Percentiles rank a stretch among this genome's conserved stretches.
Conservation (phyloP, 2,797 vertebrate genomes). For the Smutsia temminckii region DNA sequence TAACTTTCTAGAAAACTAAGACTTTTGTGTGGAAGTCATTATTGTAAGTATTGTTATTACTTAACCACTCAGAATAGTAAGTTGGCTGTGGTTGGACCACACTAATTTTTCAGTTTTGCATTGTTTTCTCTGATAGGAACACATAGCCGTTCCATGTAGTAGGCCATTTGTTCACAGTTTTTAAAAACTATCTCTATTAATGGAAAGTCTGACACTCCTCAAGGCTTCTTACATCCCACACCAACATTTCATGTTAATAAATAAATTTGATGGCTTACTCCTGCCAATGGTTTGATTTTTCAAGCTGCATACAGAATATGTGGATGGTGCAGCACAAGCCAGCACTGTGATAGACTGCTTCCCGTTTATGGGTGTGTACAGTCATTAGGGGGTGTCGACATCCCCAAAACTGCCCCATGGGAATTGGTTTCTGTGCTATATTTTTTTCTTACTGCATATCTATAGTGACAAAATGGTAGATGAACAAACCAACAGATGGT, state of each 20-base stretch:
- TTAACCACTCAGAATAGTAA: neutral
- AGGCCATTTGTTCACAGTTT: neutral
- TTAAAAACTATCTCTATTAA: neutral
- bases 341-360: neutral
- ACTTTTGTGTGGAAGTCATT: neutral
- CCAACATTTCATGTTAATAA: neutral
- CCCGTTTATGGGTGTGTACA: neutral
- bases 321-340: neutral
- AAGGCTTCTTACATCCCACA: neutral
- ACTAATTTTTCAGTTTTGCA: neutral
- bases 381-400: neutral
- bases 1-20: neutral
- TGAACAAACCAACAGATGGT: conserved; percentile 49
- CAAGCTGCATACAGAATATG: neutral
- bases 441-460: conserved; percentile 21
- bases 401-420: neutral
- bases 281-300: neutral
- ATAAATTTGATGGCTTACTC: neutral
- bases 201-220: neutral
- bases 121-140: neutral
- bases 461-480: conserved; percentile 38
- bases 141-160: neutral
- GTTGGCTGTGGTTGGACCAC: neutral
- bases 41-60: neutral
- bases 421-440: neutral